Conservation (phyloP, 2,113 vertebrate genomes). For the Syngnathus typhle region DNA sequence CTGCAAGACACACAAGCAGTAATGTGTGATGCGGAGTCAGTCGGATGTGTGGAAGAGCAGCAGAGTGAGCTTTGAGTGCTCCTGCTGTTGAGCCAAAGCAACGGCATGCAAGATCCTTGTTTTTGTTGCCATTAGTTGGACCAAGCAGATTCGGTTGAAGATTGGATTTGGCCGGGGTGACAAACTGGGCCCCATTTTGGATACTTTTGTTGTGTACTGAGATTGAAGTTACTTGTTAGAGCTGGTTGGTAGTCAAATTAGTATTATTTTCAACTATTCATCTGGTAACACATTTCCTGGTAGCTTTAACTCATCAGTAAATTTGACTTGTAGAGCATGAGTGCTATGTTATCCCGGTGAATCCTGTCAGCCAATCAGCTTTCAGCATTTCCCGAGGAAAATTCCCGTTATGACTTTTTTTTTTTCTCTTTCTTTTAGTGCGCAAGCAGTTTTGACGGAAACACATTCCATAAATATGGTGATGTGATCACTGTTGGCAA, state of each 20-base stretch:
- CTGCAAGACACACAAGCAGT: constrained; percentile 22
- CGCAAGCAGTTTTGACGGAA: constrained; percentile 20
- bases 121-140: background rate
- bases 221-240: no score
- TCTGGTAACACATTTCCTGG: no score
- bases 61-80: constrained; percentile 7
- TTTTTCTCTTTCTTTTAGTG: no score
- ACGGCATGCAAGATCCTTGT: background rate
- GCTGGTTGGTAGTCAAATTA: no score
- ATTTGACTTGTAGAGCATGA: background rate
- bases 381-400: constrained; percentile 18
- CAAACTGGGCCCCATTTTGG: no score
- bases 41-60: constrained; percentile 8
- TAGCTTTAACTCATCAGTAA: no score
- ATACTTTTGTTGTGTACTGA: no score
- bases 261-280: no score
- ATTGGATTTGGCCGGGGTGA: no score
- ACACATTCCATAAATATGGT: constrained; percentile 27
- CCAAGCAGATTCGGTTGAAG: no score
- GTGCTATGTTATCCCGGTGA: constrained; percentile 17
- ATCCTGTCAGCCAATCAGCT: constrained; percentile 13
- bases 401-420: constrained; percentile 8
- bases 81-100: background rate
- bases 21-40: constrained; percentile 29
- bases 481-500: constrained; percentile 41